These are phyloP conservation scores for Otus scops DNA, from an alignment of 2,797 vertebrate species.

Conservation along the genomic window DNA sequence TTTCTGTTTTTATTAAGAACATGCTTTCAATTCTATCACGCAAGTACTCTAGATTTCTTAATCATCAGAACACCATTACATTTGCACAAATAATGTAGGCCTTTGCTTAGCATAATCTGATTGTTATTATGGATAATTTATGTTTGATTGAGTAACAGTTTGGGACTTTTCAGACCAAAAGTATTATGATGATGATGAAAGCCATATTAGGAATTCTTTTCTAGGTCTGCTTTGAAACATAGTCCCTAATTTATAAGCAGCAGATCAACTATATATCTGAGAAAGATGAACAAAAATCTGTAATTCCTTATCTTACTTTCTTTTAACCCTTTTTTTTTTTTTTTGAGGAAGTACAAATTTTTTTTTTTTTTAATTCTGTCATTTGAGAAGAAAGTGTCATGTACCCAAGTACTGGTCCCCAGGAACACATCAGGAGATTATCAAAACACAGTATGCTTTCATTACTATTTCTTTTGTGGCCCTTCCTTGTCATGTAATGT, in stretches of 20 bases:
- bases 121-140: not conserved
- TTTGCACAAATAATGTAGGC: not conserved
- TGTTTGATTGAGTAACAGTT: not conserved
- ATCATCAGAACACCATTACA: not conserved
- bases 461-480: not conserved
- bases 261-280: not conserved
- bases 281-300: not conserved
- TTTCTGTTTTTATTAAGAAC: not conserved
- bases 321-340: not conserved
- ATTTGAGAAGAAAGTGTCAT: not conserved
- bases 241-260: not conserved
- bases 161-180: not conserved
- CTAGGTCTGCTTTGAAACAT: not conserved
- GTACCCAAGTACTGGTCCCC: not conserved
- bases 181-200: not conserved
- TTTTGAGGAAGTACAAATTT: not conserved
- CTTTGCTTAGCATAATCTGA: not conserved
- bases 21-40: not conserved
- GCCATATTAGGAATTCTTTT: not conserved
- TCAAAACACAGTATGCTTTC: not conserved
- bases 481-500: not conserved
- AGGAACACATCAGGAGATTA: not conserved
- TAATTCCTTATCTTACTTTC: not conserved
- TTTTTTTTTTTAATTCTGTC: not conserved
- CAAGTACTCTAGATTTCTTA: not conserved